phyloP scores from a whole-genome alignment of 2,888 invertebrate genomes.

The Tetrapedia diversipes region DNA sequence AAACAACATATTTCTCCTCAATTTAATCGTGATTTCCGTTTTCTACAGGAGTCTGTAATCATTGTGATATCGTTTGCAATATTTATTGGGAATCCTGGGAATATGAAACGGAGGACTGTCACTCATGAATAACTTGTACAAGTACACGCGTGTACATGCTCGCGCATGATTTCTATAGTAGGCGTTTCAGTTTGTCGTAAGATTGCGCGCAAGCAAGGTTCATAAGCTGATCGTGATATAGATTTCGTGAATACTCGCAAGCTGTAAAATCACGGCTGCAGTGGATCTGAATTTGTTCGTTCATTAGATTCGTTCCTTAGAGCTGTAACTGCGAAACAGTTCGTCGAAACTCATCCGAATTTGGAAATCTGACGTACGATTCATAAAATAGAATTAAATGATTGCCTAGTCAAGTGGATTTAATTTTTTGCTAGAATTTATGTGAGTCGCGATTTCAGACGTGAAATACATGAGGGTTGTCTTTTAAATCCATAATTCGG shows the following conservation, averaged over 20 bases:
- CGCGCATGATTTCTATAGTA: background rate
- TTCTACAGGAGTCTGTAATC: background rate
- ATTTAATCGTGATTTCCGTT: background rate
- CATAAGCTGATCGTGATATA: background rate
- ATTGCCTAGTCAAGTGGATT: no score
- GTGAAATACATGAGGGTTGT: no score
- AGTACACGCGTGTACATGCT: background rate
- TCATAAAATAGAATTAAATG: no score
- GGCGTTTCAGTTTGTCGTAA: background rate
- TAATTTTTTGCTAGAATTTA: no score
- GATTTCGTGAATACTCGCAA: background rate
- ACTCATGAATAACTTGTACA: background rate
- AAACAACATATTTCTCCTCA: background rate
- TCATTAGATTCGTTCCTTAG: no score
- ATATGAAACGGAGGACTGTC: background rate
- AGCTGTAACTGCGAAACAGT: no score
- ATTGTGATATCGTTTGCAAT: constrained; percentile 19
- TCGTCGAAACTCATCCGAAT: no score
- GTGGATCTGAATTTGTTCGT: no score
- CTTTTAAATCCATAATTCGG: no score
- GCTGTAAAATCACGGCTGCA: no score
- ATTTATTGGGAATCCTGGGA: background rate
- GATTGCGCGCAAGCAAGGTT: background rate
- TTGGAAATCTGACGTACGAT: no score
- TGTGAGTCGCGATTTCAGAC: no score